phyloP scores from a whole-genome alignment of 2,888 invertebrate species.

The Tachina lurida region DNA sequence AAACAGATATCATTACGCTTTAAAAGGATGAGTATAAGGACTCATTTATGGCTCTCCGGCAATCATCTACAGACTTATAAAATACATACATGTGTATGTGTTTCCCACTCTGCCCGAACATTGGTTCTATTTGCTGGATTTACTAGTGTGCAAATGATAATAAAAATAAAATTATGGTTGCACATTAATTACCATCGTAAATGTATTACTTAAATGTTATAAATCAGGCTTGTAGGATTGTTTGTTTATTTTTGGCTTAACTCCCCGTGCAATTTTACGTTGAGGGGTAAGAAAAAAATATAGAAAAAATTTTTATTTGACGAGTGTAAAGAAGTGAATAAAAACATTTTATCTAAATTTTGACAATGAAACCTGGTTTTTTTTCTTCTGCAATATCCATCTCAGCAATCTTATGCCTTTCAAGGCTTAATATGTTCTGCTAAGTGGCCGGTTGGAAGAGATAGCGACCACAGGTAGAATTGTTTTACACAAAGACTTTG shows the following conservation, averaged over 20 bases:
- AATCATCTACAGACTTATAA: not conserved
- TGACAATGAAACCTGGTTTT: too few species aligned
- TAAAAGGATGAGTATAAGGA: not conserved
- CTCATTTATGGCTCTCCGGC: not conserved
- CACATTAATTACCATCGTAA: conserved; percentile 58
- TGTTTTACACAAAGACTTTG: too few species aligned
- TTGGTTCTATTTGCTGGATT: conserved; percentile 7
- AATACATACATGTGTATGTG: not conserved
- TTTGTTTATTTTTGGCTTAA: not conserved
- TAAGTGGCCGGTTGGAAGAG: too few species aligned
- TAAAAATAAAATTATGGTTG: conserved; percentile 63
- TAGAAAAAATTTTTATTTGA: not conserved
- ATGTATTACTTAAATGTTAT: conserved; percentile 59
- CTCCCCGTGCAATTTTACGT: not conserved
- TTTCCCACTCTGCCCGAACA: not conserved
- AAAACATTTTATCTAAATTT: too few species aligned
- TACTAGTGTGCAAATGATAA: conserved; percentile 52
- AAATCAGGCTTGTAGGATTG: conserved; percentile 43
- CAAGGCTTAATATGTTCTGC: too few species aligned
- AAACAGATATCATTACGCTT: not conserved
- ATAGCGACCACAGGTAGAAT: too few species aligned
- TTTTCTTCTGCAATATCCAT: too few species aligned
- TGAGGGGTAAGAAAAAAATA: not conserved
- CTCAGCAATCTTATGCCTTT: too few species aligned
- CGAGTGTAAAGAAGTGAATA: too few species aligned